Percentiles rank a stretch among this genome's conserved stretches.
Conservation (phyloP, 1,140 invertebrate species). For the Drosophila mojavensis region DNA sequence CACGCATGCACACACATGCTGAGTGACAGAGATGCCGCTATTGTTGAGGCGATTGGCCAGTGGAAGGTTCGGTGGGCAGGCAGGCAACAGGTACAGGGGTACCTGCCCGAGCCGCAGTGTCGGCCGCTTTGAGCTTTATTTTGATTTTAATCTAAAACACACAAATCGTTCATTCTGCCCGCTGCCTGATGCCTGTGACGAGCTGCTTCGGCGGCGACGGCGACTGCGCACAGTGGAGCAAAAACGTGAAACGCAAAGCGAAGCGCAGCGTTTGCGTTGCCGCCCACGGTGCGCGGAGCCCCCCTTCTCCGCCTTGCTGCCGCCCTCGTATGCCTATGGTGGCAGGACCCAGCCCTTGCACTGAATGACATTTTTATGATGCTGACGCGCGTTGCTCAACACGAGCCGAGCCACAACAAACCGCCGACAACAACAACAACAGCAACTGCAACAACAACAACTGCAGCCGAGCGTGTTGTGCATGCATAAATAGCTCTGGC, state of each 20-base stretch:
- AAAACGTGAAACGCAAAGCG: slow-evolving; percentile 1
- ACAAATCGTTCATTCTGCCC: slow-evolving; percentile 81
- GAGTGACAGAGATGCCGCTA: slow-evolving; percentile 44
- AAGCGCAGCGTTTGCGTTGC: slow-evolving; percentile 24
- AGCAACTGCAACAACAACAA: slow-evolving; percentile 24
- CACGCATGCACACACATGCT: slow-evolving; percentile 16
- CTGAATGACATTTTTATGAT: slow-evolving; percentile 82
- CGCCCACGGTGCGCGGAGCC: slow-evolving; percentile 3
- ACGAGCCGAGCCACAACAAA: slow-evolving; percentile 51
- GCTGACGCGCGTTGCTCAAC: slow-evolving; percentile 78
- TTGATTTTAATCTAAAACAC: slow-evolving; percentile 83
- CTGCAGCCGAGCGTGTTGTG: slow-evolving; percentile 66
- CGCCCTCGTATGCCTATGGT: not conserved
- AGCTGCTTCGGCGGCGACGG: slow-evolving; percentile 21
- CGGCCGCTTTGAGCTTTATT: slow-evolving; percentile 77
- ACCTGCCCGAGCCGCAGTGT: slow-evolving; percentile 45
- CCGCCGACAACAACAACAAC: slow-evolving; percentile 20
- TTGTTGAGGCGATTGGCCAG: slow-evolving; percentile 23
- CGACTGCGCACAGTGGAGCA: slow-evolving; percentile 55
- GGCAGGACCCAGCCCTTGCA: slow-evolving; percentile 44
- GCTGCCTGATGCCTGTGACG: slow-evolving; percentile 40
- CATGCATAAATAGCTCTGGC: slow-evolving; percentile 66
- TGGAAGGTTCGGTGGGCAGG: not conserved
- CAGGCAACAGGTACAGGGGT: slow-evolving; percentile 23
- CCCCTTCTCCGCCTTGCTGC: not conserved